phyloP scores from a whole-genome alignment of 1,140 invertebrate genomes.

The Diorhabda sublineata region DNA sequence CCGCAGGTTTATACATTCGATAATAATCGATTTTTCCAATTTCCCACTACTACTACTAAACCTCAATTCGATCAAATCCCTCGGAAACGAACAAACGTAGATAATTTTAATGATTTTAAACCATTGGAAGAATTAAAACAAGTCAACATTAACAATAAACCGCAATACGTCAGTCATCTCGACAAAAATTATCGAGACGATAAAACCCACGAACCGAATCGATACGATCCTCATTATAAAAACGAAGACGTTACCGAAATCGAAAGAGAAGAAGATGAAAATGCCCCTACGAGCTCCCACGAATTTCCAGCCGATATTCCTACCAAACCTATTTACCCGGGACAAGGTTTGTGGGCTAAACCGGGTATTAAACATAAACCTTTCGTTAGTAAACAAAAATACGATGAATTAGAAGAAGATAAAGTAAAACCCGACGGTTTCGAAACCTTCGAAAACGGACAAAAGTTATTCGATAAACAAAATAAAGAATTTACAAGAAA shows the following conservation, averaged over 20 bases:
- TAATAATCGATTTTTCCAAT: background rate
- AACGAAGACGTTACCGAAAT: constrained; percentile 1
- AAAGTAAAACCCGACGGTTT: constrained; percentile 37
- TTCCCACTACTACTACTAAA: background rate
- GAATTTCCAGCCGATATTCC: constrained; percentile 39
- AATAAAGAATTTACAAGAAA: constrained; percentile 26
- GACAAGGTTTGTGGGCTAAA: constrained; percentile 51
- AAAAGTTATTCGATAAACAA: constrained; percentile 32
- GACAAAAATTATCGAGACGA: constrained; percentile 35
- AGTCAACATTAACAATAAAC: background rate
- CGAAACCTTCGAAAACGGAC: constrained; percentile 34
- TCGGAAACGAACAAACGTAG: no score
- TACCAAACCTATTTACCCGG: constrained; percentile 51
- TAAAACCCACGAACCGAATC: constrained; percentile 29
- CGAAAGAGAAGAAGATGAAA: constrained; percentile 20
- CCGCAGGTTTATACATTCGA: no score
- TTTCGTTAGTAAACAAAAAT: constrained; percentile 35
- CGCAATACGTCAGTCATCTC: constrained; percentile 1
- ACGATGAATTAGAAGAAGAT: constrained; percentile 16
- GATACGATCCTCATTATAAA: background rate
- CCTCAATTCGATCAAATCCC: background rate
- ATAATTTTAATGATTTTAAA: no score
- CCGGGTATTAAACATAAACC: constrained; percentile 44
- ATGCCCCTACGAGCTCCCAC: constrained; percentile 27
- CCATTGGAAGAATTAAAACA: background rate